Base-by-base conservation (phyloP, 2,888 invertebrate species). In the Tetragonula carbonaria region DNA sequence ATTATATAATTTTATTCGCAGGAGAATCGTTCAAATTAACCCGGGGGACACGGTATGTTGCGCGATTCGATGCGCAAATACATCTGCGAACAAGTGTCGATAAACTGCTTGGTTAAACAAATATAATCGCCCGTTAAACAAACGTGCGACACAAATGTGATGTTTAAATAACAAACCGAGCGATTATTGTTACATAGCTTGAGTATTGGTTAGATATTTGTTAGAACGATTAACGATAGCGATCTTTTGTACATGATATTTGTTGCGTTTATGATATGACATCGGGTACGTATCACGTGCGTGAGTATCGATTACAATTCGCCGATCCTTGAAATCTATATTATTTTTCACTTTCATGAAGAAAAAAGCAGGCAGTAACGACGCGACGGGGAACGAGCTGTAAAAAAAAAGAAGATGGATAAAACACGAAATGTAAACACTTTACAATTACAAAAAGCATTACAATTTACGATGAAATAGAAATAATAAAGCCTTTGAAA, bases 261-360 rank as follows among this genome's bases (percentile, higher is more conserved):
- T 28, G 63, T 33, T 23, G 14, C 23, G 16, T 8, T 23, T 16
- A 23, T 5, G 38, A 45, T 11, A 45, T 8, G 28, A n/a, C 5
- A n/a, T n/a, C 13, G 57, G 0, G n/a, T 45, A 28, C 6, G 23
- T 59, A 4, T 38, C 13, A 38, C 5, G 23, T 45, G 6, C 14
- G 23, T 55, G 8, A 28, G 28, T 21, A 28, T 66, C 57, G 14
- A 28, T 51, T 45, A 23, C n/a, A 38, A 67, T 3, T 16, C 2
- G 23, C 6, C 18, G 68, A 70, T 70, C 66, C 66, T 78, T 59
- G 62, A 74, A 82, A 57, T 6, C 21, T 50, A 66, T 59, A n/a
- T 45, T 28, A 45, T 45, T 59, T n/a, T 59, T 59, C 57, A 23
- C n/a, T n/a, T 59, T 59, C 23, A 59, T 59, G n/a, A n/a, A n/a